Evolutionary conservation across 2,797 vertebrate genomes (phyloP).

Genomic region (Clarias pachynema): DNA sequence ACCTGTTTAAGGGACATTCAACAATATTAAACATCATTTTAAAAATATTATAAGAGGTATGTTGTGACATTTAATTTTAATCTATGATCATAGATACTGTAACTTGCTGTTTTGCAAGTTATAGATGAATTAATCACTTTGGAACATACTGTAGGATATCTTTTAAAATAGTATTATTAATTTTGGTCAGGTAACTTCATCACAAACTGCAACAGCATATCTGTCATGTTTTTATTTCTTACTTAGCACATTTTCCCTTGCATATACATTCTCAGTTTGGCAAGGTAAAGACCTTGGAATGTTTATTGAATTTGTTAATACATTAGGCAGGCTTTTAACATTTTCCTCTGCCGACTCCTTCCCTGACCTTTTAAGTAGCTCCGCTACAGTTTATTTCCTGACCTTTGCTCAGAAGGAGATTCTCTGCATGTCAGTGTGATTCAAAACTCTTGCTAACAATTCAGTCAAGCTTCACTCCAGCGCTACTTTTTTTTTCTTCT

Average conservation of each 20-base stretch:
- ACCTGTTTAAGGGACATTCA: not conserved
- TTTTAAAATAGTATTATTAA: not conserved
- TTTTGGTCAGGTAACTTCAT: not conserved
- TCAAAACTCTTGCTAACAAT: slow-evolving; percentile 41
- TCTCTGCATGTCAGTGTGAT: slow-evolving; percentile 42
- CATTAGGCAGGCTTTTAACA: not conserved
- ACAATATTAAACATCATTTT: not conserved
- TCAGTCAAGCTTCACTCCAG: slow-evolving; percentile 51
- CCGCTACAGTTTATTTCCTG: not conserved
- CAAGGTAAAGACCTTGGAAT: not conserved
- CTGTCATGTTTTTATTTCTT: not conserved
- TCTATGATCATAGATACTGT: not conserved
- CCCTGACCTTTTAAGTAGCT: not conserved
- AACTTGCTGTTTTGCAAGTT: not conserved
- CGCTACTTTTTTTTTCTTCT: slow-evolving; percentile 26
- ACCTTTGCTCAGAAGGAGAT: slow-evolving; percentile 28
- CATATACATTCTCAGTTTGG: not conserved
- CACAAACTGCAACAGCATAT: not conserved
- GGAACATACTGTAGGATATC: not conserved
- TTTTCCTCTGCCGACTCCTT: not conserved
- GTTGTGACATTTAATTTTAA: not conserved
- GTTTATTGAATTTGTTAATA: not conserved
- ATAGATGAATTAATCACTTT: not conserved
- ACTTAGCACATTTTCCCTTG: not conserved
- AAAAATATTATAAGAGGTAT: not conserved